These are phyloP conservation scores for Xyliphius kryptos DNA, from an alignment of 2,113 vertebrate species.

Conservation along the genomic window DNA sequence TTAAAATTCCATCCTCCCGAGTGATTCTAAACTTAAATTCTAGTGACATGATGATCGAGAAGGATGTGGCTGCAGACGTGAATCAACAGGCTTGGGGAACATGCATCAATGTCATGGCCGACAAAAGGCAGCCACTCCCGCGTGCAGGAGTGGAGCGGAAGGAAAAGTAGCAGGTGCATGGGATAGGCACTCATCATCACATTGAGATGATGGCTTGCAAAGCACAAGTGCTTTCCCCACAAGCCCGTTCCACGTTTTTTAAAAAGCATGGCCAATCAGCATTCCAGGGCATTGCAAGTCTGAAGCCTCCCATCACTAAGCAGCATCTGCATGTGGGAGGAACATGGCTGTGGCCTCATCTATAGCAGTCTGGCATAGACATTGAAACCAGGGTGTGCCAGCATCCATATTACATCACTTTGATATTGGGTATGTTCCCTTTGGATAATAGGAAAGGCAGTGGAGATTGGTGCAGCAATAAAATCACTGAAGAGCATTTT, in stretches of 20 bases:
- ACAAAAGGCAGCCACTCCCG: slow-evolving; percentile 46
- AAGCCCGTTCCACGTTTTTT: no score
- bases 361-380: background rate
- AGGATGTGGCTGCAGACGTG: slow-evolving; percentile 4
- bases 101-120: slow-evolving; percentile 45
- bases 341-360: slow-evolving; percentile 26
- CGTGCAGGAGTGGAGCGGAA: slow-evolving; percentile 23
- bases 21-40: background rate
- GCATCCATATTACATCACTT: background rate
- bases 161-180: slow-evolving; percentile 31
- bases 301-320: slow-evolving; percentile 1
- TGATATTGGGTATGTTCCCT: background rate
- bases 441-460: background rate
- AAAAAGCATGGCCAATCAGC: background rate
- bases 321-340: slow-evolving; percentile 26
- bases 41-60: background rate
- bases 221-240: background rate
- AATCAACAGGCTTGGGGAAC: slow-evolving; percentile 46
- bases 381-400: slow-evolving; percentile 28
- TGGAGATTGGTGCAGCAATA: background rate
- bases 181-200: background rate
- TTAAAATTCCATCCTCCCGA: background rate
- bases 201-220: background rate
- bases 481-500: no score
- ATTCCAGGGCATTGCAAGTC: slow-evolving; percentile 14